Base-by-base conservation (phyloP, 2,113 vertebrate species). In the Corythoichthys haematopterus region DNA sequence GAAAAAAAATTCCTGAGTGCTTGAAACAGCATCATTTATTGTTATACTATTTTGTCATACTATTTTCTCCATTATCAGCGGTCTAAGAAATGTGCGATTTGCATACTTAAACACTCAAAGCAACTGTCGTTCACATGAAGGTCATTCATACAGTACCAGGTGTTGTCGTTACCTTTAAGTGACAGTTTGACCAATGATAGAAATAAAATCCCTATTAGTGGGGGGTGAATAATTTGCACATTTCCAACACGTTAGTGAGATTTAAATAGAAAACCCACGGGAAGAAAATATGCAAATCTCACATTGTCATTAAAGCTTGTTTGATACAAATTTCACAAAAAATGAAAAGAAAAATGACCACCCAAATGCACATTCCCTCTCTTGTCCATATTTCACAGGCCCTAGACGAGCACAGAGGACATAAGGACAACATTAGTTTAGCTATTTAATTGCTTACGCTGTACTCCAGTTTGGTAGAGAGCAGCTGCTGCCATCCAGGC, bases 371-470 rank as follows among this genome's bases (percentile, higher is more conserved):
- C 40, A 60, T 45, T 58, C 9, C 64, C 72, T 72, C 36, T 35
- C 33, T 65, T 70, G 57, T 79, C 64, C 78, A 69, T 71, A 69
- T 77, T 78, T 70, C 69, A 51, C 71, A 76, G 70, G 46, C 73
- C 72, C 81, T 57, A 66, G 70, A 43, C 40, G 40, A 84, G 60
- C 80, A 65, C 14, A 6, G 40, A n/a, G 81, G 71, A 84, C 82
- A 86, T 79, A 80, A 75, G n/a, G 72, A 46, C 51, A 65, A 67
- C 73, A 83, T 86, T 86, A 86, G 86, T 89, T 87, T 83, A 70
- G 77, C 69, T 77, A 63, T 84, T 84, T 88, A 88, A 90, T 88
- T 85, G 80, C 83, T 76, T 66, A 35, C 70, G 75, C 78, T 74
- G 70, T 61, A 84, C 76, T 82, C 80, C 84, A 77, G 82, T 87